Evolutionary conservation across 2,888 invertebrate species (phyloP), one percentile per base, ranked within the genome.

Genomic region (Rhamphomyia laevipes): DNA sequence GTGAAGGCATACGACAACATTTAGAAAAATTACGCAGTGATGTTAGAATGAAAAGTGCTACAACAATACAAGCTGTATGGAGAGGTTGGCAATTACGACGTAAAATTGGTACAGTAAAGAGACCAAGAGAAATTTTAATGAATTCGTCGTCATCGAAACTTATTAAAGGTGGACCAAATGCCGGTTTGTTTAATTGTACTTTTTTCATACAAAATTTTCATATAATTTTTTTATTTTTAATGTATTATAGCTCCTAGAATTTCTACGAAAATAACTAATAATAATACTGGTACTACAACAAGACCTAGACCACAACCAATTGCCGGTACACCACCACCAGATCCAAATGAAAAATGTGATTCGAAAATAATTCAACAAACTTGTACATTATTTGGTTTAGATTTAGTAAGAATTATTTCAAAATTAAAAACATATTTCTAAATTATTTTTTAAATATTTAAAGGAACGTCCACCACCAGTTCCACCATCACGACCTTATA

Each of bases 391-490:
- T 91, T 91, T 66, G 92, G 92, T 11, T 75, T 93, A 50, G 92
- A 93, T 72, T 75, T 91, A 75, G 86, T 86, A 66, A 74, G 74
- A 44, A 31, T 50, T 35, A 51, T 35, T 48, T 23, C 38, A 17
- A 27, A 42, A 46, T 50, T 21, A 21, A n/a, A n/a, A n/a, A n/a
- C n/a, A n/a, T 21, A 21, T 4, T 21, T 21, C 5, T 27, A 9
- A 7, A 27, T 27, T 27, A 27, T 27, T 7, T 21, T 21, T 52
- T 55, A 57, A 54, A 61, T 31, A 38, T 43, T 44, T 57, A 40
- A 68, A 86, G 86, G 91, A 92, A 72, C 78, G 88, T 53, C 91
- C 93, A 33, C 94, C 94, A 33, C 91, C 93, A 30, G 82, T 94
- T 55, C 94, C 94, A 44, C 87, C 90, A 31, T 84, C 89, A 61